Evolutionary conservation across 2,113 vertebrate genomes (phyloP), one percentile per base, ranked within the genome.

Genomic region (Leptosomus discolor): DNA sequence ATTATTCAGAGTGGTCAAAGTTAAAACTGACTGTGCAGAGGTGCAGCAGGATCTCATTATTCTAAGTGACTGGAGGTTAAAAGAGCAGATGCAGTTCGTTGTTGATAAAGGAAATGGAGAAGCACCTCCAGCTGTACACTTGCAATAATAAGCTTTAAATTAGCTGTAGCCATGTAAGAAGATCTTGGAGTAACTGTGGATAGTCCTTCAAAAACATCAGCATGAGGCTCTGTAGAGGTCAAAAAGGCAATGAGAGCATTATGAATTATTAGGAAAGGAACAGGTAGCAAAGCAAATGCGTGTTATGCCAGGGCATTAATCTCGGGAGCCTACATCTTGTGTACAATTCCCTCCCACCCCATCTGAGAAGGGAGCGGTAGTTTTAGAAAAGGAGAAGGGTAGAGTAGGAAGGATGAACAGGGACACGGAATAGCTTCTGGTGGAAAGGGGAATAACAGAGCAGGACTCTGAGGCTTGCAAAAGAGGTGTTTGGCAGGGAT

Each of bases 181-280:
- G 84, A 12, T 51, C 45, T 67, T 65, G 51, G 46, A 87, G 22
- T 51, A 65, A 56, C 91, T 56, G 22, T 45, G 76, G 23, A n/a
- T 56, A 60, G 73, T 19, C 36, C 93, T 93, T 96, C 84, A 87
- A 32, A 94, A 91, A 45, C 64, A 60, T 36, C 69, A 82, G 36
- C 80, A 39, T 1, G 8, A 64, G 30, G 73, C 19, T 71, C 43
- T 79, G 23, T 21, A 51, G 64, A 75, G 77, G 87, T 91, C 39
- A 75, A 85, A 89, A 87, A 85, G 84, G 65, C 65, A 56, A 48
- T 0, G 6, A 89, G 65, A 78, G 13, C 60, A 36, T 60, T 21
- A 39, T 68, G 77, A 58, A 46, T 84, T 58, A 20, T 51, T 36
- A 85, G 51, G 64, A 46, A 27, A 79, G 91, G 57, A 85, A 30